Percentiles rank a stretch among this genome's conserved stretches.
These are phyloP conservation scores for Tipula helvola DNA, from an alignment of 2,888 invertebrate genomes.

Conservation along the genomic window DNA sequence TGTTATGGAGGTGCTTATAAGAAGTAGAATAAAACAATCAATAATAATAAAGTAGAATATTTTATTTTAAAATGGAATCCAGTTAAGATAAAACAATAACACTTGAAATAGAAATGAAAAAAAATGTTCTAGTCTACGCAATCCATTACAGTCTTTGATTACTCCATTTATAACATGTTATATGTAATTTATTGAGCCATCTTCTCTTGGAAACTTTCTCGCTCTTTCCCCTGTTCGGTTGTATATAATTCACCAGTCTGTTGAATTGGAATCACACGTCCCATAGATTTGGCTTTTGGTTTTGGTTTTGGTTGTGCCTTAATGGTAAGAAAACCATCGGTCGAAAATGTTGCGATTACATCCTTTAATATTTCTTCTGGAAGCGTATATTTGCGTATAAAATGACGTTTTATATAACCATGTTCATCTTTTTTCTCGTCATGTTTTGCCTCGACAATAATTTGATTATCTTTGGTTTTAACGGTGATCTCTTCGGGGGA, in stretches of 20 bases:
- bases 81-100: too few species aligned
- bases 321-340: conserved; percentile 60
- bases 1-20: too few species aligned
- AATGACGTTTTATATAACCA: conserved; percentile 59
- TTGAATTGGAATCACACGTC: conserved; percentile 39
- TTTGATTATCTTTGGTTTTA: conserved; percentile 50
- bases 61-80: too few species aligned
- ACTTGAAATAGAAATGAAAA: too few species aligned
- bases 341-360: conserved; percentile 54
- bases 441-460: conserved; percentile 57
- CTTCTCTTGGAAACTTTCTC: background rate
- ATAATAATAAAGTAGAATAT: too few species aligned
- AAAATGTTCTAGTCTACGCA: too few species aligned
- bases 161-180: too few species aligned
- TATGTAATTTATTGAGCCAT: background rate
- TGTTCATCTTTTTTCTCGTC: conserved; percentile 48
- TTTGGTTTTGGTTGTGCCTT: conserved; percentile 46
- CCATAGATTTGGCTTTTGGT: conserved; percentile 23
- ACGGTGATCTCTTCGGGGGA: conserved; percentile 55
- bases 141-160: too few species aligned
- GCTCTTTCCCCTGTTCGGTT: background rate
- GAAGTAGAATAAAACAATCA: too few species aligned
- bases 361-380: conserved; percentile 49
- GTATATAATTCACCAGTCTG: background rate
- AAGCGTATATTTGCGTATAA: conserved; percentile 48